Percentiles rank a stretch among this genome's conserved stretches.
Conservation (phyloP, 1,140 invertebrate species). For the Cyrtorhinus lividipennis region DNA sequence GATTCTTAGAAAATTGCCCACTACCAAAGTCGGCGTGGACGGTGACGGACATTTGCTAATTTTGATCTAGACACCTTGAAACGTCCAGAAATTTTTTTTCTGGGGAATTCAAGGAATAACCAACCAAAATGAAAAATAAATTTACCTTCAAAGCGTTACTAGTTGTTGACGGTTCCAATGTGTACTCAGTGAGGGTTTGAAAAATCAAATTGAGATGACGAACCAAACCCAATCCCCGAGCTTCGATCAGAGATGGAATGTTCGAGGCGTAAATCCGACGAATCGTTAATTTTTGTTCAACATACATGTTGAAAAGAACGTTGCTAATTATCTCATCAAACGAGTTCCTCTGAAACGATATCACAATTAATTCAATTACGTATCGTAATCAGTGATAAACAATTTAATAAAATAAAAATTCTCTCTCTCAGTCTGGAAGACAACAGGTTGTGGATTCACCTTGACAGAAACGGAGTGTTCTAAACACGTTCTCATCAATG, state of each 20-base stretch:
- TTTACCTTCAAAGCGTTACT: background rate
- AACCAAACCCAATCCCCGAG: background rate
- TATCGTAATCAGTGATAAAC: too few relatives aligned
- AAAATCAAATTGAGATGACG: background rate
- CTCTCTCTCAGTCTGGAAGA: too few relatives aligned
- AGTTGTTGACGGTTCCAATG: background rate
- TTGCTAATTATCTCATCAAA: slow-evolving; percentile 12
- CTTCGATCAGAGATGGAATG: background rate
- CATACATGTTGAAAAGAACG: slow-evolving; percentile 11
- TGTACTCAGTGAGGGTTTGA: background rate
- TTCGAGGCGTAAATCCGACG: background rate
- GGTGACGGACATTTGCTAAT: too few relatives aligned
- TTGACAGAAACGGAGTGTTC: background rate
- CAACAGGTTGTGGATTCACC: too few relatives aligned
- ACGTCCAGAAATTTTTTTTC: too few relatives aligned
- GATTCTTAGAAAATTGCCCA: too few relatives aligned
- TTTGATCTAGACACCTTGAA: too few relatives aligned
- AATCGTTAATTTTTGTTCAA: slow-evolving; percentile 1
- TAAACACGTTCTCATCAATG: slow-evolving; percentile 3
- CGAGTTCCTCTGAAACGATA: slow-evolving; percentile 8
- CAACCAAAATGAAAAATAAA: too few relatives aligned
- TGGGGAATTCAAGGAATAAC: too few relatives aligned
- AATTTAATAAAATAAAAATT: too few relatives aligned
- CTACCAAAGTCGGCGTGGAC: too few relatives aligned
- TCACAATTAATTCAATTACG: too few relatives aligned